Base-by-base conservation (phyloP, 2,113 vertebrate genomes). In the Megalops atlanticus region DNA sequence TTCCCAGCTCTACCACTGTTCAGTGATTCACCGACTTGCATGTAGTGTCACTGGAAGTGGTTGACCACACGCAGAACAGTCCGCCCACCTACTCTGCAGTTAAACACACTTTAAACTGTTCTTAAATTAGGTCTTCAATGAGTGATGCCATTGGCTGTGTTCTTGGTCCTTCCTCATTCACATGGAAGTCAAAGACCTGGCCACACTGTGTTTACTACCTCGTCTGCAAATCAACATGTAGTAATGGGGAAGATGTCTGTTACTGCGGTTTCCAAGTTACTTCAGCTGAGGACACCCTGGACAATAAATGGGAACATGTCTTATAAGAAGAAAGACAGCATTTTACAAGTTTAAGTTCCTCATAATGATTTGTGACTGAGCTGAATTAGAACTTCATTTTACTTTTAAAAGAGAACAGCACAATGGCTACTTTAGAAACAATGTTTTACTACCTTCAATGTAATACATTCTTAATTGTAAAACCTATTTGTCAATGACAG, bases 351-450 rank as follows among this genome's bases (percentile, higher is more conserved):
- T 21, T 5, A 12, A 35, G 16, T 33, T 72, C 70, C 14, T 72
- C n/a, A 68, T n/a, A 38, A 36, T 8, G 70, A 72, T 36, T 72
- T 18, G 15, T 36, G 14, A 0, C 35, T 18, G 16, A 72, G 70
- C 31, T 38, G 33, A 14, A 73, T 39, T 73, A 27, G n/a, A 77
- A 58, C 76, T 77, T 54, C 36, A 41, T 52, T 33, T 77, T n/a
- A 52, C 54, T 38, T 47, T 33, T 35, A 41, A 58, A 82, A 71
- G 47, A 40, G 40, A 71, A 24, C 18, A 49, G 47, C 27, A 2
- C 52, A 77, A 80, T 69, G 79, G 80, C 35, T 33, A 68, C 72
- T 83, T 73, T 41, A 45, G 27, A 49, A 69, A 18, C 41, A 71
- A 47, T 33, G 27, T 33, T 40, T 33, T 16, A 45, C 24, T 15